Conservation (phyloP, 2,113 vertebrate species). For the Trinectes maculatus region DNA sequence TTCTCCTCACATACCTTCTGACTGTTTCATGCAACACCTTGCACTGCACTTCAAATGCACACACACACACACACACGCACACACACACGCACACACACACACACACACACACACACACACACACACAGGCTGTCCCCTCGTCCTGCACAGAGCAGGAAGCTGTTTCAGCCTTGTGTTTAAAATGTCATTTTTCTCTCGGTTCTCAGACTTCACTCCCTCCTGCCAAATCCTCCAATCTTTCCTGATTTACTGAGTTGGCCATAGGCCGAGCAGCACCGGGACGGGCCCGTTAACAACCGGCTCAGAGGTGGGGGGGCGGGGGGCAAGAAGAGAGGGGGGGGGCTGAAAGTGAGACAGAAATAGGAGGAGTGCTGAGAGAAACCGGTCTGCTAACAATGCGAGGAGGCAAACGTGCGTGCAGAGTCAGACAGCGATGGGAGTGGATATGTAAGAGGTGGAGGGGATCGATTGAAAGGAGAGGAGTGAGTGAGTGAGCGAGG, state of each 20-base stretch:
- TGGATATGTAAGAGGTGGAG: conserved; percentile 58
- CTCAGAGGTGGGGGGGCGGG: conserved; percentile 36
- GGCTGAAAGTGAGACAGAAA: conserved; percentile 76
- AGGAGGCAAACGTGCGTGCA: conserved; percentile 52
- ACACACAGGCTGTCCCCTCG: conserved; percentile 22
- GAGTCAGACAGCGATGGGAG: conserved; percentile 62
- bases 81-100: too few relatives aligned
- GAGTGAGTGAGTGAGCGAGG: conserved; percentile 12
- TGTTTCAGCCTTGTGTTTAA: conserved; percentile 82
- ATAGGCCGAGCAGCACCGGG: conserved; percentile 76
- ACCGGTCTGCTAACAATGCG: conserved; percentile 58
- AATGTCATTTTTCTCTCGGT: conserved; percentile 82
- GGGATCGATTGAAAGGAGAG: conserved; percentile 58
- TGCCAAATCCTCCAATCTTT: conserved; percentile 85
- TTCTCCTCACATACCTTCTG: conserved; percentile 24
- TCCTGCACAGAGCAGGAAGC: conserved; percentile 68
- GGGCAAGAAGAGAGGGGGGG: conserved; percentile 21
- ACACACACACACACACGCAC: conserved; percentile 28
- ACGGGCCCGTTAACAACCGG: conserved; percentile 74
- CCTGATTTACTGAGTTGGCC: conserved; percentile 84
- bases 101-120: conserved; percentile 31
- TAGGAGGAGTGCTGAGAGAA: conserved; percentile 73
- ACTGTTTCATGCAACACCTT: conserved; percentile 29
- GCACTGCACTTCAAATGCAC: conserved; percentile 26
- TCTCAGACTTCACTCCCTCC: conserved; percentile 81